Base-by-base conservation (phyloP, 1,140 invertebrate species). In the Drosophila serrata region DNA sequence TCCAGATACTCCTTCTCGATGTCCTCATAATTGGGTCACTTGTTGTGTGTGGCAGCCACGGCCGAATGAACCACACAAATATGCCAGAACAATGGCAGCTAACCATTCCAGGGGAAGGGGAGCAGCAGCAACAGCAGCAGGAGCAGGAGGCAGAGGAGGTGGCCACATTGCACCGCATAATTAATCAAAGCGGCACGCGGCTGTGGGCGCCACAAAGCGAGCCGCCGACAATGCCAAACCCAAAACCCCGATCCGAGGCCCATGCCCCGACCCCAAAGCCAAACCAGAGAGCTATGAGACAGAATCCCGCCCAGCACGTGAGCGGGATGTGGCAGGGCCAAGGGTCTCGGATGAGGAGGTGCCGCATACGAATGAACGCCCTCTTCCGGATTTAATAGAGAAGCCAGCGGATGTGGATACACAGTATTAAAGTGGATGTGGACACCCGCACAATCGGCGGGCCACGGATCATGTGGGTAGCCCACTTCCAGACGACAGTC, bases 171-270 rank as follows among this genome's bases (percentile, higher is more conserved):
- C 82, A 81, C 64, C 64, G 85, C 81, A 85, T 88, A 88, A 88
- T 88, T 88, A 88, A 88, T 88, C 85, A 88, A 90, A 81, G 78
- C 81, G 81, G 78, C 81, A 90, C 85, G 81, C 74, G 80, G 79
- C 74, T 69, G 68, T 88, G 85, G 81, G 85, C 81, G 85, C 85
- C 81, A 88, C 85, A 88, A 88, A 88, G 85, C 22, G 69, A 72
- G 78, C 85, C 70, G 78, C 85, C 85, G 85, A 72, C 85, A 73
- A 37, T 58, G 73, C 59, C 62, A 68, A 63, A 61, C 46, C 46
- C 53, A 61, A 49, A 78, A 46, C 35, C 73, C 42, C 27, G 29
- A 40, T 27, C 31, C 51, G n/a, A 70, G 24, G 37, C 33, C 59
- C 22, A 64, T 24, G 12, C 39, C 27, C n/a, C 33, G 11, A 39